Evolutionary conservation across 2,797 vertebrate species (phyloP), one percentile per base, ranked within the genome.

Genomic region (Sebastes steindachneri): DNA sequence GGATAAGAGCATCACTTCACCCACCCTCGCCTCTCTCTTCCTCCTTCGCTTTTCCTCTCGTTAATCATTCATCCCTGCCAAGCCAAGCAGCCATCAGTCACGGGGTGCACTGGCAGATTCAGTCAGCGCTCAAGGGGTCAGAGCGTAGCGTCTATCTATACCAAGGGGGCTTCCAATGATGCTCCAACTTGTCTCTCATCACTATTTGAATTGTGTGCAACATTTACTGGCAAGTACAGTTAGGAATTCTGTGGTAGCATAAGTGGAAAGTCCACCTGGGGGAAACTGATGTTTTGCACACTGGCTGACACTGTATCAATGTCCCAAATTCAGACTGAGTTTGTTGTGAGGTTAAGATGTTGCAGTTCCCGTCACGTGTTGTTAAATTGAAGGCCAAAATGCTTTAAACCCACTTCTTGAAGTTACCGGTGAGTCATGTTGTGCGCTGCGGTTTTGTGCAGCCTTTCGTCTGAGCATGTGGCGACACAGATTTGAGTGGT

Each of bases 1-100:
- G 91, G 90, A 94, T 91, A 80, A 89, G 86, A 86, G 89, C 91
- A 91, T 93, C 90, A 83, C 89, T 90, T 89, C 86, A 90, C 79
- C 84, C 88, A 59, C 79, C 86, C 75, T 12, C 68, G 3, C 78
- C 19, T 62, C 77, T 62, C 77, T 77, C 86, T 77, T 84, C 85
- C 83, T 87, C 69, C 74, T 77, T 77, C 8, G 75, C 80, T 87
- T 60, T 85, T 85, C 84, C 78, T 83, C 83, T 85, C 87, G 89
- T 93, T 91, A 91, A 92, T 94, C 90, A 90, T 92, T 92, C 85
- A 84, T 86, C 81, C 78, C 67, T 69, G 75, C 84, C 85, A 89
- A 87, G 80, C 85, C 51, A 31, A 82, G 83, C 88, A 82, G 72
- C 84, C 76, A 81, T 85, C 90, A 80, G 84, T 86, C 87, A 83